phyloP scores from a whole-genome alignment of 1,140 invertebrate species.

The Sycophila sp. region DNA sequence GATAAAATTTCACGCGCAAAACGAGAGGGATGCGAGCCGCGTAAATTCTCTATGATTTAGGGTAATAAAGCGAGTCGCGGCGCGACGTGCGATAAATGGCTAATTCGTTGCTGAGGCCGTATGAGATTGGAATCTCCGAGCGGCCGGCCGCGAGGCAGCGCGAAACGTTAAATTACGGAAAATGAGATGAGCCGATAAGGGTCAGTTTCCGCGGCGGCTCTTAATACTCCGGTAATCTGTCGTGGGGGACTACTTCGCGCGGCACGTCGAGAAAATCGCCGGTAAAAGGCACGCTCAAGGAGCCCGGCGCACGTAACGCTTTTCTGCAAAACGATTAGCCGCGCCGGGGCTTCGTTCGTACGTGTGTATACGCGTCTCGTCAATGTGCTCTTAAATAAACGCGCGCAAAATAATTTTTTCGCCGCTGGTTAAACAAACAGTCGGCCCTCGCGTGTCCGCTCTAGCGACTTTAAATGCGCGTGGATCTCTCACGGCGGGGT shows the following conservation, averaged over 20 bases:
- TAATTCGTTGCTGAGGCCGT: conserved; percentile 21
- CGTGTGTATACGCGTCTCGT: too few species aligned
- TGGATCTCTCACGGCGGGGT: too few species aligned
- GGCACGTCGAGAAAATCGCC: conserved; percentile 15
- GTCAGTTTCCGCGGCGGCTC: neutral
- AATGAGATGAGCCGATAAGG: conserved; percentile 31
- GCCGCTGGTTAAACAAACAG: too few species aligned
- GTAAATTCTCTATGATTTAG: too few species aligned
- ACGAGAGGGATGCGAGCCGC: too few species aligned
- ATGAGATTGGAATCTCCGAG: conserved; percentile 11
- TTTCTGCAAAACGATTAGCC: conserved; percentile 11
- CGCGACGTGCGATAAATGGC: conserved; percentile 25
- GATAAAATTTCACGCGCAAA: too few species aligned
- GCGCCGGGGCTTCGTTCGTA: neutral
- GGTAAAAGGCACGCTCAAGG: neutral
- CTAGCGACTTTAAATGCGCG: too few species aligned
- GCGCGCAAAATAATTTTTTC: too few species aligned
- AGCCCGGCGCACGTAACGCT: neutral
- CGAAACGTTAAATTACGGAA: conserved; percentile 24
- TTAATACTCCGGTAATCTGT: conserved; percentile 16
- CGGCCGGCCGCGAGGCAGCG: neutral
- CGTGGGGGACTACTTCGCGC: neutral
- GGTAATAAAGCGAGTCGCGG: conserved; percentile 1
- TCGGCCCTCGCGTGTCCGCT: too few species aligned
- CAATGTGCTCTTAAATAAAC: too few species aligned